phyloP scores from a whole-genome alignment of 2,797 vertebrate genomes.

The Anabacerthia variegaticeps region DNA sequence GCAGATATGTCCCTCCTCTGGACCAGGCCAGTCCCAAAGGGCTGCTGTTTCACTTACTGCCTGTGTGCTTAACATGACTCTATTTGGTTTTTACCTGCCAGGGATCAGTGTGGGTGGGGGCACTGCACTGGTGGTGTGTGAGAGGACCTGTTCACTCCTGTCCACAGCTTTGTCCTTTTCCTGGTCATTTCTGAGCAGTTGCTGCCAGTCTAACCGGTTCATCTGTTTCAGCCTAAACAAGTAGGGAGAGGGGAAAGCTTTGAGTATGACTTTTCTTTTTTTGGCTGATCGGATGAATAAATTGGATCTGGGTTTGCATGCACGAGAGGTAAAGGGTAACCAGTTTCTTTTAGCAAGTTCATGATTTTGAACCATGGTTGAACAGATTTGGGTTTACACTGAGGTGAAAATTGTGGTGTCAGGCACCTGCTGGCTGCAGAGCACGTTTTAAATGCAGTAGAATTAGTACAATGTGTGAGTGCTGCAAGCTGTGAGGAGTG shows the following conservation, averaged over 20 bases:
- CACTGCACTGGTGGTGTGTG: not conserved
- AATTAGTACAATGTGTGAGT: not conserved
- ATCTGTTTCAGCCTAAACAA: not conserved
- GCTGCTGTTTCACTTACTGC: not conserved
- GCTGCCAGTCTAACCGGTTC: not conserved
- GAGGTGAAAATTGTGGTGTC: not conserved
- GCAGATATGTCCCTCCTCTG: not conserved
- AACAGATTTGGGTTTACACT: not conserved
- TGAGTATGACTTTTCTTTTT: not conserved
- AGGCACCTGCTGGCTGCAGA: not conserved
- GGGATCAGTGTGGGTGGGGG: not conserved
- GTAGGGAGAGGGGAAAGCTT: not conserved
- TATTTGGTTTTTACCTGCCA: not conserved
- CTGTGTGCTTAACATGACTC: accelerated
- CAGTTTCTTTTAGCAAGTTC: not conserved
- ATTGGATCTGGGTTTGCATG: not conserved
- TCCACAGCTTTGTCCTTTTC: accelerated
- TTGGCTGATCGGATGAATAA: not conserved
- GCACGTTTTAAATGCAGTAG: not conserved
- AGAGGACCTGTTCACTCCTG: not conserved
- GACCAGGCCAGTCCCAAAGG: not conserved
- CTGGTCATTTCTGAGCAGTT: not conserved
- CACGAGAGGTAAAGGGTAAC: not conserved
- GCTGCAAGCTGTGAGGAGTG: not conserved
- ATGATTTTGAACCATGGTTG: not conserved